Percentiles rank a stretch among this genome's conserved stretches.
phyloP scores from a whole-genome alignment of 2,113 vertebrate genomes.

The Numida meleagris region DNA sequence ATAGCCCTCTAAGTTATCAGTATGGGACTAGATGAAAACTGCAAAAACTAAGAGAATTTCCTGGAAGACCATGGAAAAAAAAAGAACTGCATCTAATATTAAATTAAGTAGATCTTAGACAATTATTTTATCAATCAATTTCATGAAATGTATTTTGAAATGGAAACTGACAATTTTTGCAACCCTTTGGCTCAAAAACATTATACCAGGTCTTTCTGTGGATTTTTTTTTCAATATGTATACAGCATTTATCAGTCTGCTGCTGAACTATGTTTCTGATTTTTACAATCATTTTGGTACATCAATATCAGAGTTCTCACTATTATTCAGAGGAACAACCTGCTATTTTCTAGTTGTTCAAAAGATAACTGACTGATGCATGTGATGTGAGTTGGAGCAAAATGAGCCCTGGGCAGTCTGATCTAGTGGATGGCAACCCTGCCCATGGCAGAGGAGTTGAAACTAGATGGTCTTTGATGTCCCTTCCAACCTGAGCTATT shows the following conservation, averaged over 20 bases:
- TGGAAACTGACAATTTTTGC: neutral
- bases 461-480: neutral
- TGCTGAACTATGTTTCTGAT: neutral
- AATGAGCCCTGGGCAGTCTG: neutral
- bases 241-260: neutral
- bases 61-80: neutral
- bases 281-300: neutral
- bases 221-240: neutral
- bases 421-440: neutral
- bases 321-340: neutral
- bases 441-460: neutral
- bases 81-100: neutral
- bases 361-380: fast-evolving
- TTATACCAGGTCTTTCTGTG: neutral
- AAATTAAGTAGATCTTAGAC: neutral
- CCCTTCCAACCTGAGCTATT: neutral
- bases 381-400: neutral
- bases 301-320: neutral
- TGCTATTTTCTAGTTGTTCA: neutral
- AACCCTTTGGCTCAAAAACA: neutral
- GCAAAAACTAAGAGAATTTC: neutral
- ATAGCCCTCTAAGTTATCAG: neutral
- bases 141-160: neutral
- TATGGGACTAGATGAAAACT: neutral
- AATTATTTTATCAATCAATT: neutral